Base-by-base conservation (phyloP, 2,113 vertebrate species). In the Melanocharis versteri region DNA sequence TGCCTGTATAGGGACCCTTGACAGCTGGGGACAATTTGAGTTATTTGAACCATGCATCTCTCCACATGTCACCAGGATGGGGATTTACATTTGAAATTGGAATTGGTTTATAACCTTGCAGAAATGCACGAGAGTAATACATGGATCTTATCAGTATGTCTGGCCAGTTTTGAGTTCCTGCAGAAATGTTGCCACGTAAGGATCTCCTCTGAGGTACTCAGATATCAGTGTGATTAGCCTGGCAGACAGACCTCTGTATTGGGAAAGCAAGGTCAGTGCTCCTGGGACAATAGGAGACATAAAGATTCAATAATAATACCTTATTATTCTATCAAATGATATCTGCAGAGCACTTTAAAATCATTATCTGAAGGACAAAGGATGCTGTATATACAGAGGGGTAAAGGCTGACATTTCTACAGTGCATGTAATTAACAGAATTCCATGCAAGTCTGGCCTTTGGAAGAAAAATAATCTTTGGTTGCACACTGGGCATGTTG, bases 391-490 rank as follows among this genome's bases (percentile, higher is more conserved):
- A 44, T 54, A 45, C 1, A 70, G 3, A 76, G 26, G 50, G 24
- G 58, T 80, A 77, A 89, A 96, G 47, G 48, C 73, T 91, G 87
- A 42, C 45, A 77, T 96, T 93, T 91, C 81, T 69, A 42, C 35
- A 40, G 39, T 83, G 78, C 61, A 72, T 91, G 81, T 87, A 91
- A 93, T 96, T 85, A 95, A 81, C 70, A 91, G 77, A 94, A 94
- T 95, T 94, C 73, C 70, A 51, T 19, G 23, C 33, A 87, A 89
- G 48, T 57, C 37, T 95, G 87, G 87, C 57, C 77, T 93, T 83
- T 85, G 71, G 82, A 93, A 91, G 81, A 95, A 94, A 85, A 94
- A 91, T 77, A 94, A 57, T 90, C 91, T 91, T 87, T 72, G 70
- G 5, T 61, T 79, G 78, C 50, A 47, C 50, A 77, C 70, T 80